Evolutionary conservation across 2,888 invertebrate genomes (phyloP).

Genomic region (Cephus pulcher): DNA sequence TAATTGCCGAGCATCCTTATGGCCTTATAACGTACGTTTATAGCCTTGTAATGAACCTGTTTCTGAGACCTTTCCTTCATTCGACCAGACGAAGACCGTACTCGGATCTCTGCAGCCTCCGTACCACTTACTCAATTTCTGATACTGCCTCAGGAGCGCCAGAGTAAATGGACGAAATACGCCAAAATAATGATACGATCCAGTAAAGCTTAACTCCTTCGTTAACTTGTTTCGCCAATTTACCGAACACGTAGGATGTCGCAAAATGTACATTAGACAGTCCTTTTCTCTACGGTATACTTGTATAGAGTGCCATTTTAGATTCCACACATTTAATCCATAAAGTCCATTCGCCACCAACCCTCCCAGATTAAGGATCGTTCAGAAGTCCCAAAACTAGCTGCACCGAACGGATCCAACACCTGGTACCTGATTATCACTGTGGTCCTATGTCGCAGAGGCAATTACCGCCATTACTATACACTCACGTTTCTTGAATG

Average conservation of each 20-base stretch:
- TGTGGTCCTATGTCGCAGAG: slow-evolving; percentile 34
- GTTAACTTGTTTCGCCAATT: neutral
- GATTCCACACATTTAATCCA: too few species aligned
- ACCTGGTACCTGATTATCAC: slow-evolving; percentile 50
- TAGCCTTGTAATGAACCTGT: slow-evolving; percentile 61
- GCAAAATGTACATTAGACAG: neutral
- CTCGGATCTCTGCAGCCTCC: neutral
- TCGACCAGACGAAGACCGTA: slow-evolving; percentile 2
- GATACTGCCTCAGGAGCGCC: neutral
- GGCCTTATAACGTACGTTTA: slow-evolving; percentile 57
- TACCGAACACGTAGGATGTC: neutral
- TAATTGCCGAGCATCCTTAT: slow-evolving; percentile 58
- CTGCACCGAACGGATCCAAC: slow-evolving; percentile 50
- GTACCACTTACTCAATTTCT: neutral
- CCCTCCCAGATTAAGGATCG: slow-evolving; percentile 27
- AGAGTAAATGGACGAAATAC: neutral
- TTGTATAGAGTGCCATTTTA: too few species aligned
- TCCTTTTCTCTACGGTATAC: neutral
- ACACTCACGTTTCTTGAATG: slow-evolving; percentile 24
- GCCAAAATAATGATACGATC: neutral
- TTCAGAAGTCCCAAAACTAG: slow-evolving; percentile 44
- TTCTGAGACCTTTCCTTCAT: slow-evolving; percentile 46
- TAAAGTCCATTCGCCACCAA: slow-evolving; percentile 33
- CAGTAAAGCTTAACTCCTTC: neutral
- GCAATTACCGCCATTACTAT: slow-evolving; percentile 35